phyloP scores from a whole-genome alignment of 2,113 vertebrate species.

The Xiphophorus maculatus region DNA sequence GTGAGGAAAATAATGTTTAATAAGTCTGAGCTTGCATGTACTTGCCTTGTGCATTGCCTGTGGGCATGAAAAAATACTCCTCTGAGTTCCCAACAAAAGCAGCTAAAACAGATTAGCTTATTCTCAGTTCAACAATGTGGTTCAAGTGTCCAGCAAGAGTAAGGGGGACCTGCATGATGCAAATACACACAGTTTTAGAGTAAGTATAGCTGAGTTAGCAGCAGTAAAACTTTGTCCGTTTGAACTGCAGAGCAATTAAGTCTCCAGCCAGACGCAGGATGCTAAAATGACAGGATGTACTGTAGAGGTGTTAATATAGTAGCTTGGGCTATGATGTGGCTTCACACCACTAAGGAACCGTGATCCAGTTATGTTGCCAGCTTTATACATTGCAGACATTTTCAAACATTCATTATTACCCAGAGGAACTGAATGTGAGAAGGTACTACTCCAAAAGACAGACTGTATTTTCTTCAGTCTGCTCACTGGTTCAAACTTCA shows the following conservation, averaged over 20 bases:
- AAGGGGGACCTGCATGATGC: background rate
- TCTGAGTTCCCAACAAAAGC: background rate
- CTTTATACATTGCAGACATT: background rate
- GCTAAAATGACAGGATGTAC: conserved; percentile 4
- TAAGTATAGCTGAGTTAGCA: background rate
- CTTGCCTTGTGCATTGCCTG: conserved; percentile 53
- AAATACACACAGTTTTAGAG: background rate
- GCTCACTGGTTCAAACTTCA: background rate
- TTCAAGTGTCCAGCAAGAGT: conserved; percentile 1
- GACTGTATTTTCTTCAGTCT: background rate
- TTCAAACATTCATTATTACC: background rate
- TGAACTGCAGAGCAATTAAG: background rate
- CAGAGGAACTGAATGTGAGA: background rate
- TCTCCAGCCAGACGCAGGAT: conserved; percentile 6
- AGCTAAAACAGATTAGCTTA: background rate
- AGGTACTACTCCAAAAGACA: background rate
- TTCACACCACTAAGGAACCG: conserved; percentile 14
- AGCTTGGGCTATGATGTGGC: background rate
- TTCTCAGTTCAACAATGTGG: background rate
- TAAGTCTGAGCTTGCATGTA: conserved; percentile 57
- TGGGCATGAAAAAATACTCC: conserved; percentile 24
- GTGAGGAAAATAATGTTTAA: conserved; percentile 53
- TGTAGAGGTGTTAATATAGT: conserved; percentile 16
- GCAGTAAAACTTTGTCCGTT: background rate
- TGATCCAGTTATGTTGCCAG: background rate